Base-by-base conservation (phyloP, 2,888 invertebrate genomes). In the Uloborus plumipes region DNA sequence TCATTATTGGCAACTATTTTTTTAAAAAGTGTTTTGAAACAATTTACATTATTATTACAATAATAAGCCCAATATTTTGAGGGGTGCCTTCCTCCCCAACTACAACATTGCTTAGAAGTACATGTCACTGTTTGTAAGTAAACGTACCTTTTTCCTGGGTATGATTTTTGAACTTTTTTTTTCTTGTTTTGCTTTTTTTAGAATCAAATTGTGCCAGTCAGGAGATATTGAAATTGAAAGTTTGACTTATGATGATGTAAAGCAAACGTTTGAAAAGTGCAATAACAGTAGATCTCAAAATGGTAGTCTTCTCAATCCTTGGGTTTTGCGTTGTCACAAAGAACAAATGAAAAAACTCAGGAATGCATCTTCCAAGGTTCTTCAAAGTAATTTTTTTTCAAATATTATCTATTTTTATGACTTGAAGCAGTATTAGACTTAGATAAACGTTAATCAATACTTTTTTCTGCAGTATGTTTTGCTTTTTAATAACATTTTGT, bases 281-380 rank as follows among this genome's bases (percentile, higher is more conserved):
- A 72, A 85, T 86, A 62, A 86, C 84, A 84, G 85, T 84, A 79
- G 87, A 85, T 77, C 85, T 84, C 65, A 84, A 85, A 83, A 86
- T 85, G 73, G 86, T 70, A 79, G 77, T 62, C 70, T 88, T 39
- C 89, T 90, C 70, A 91, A 91, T 86, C 91, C 91, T 9, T 91
- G 91, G 91, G 90, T 90, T 72, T 87, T 91, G 49, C 90, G 89
- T 82, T 91, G 91, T 86, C 91, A 91, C 87, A 89, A 90, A 79
- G 88, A 89, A 72, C 89, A 89, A 65, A 85, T 90, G 76, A 88
- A 88, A 51, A 89, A 89, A 86, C 87, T 89, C 88, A 87, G 87
- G 51, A 81, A 86, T 15, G 62, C 80, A 55, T 62, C 74, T 13
- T 74, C 80, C n/a, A 74, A 51, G 26, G 49, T 81, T 22, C 70